These are phyloP conservation scores for Silurus glanis DNA, from an alignment of 2,113 vertebrate genomes.

Conservation along the genomic window DNA sequence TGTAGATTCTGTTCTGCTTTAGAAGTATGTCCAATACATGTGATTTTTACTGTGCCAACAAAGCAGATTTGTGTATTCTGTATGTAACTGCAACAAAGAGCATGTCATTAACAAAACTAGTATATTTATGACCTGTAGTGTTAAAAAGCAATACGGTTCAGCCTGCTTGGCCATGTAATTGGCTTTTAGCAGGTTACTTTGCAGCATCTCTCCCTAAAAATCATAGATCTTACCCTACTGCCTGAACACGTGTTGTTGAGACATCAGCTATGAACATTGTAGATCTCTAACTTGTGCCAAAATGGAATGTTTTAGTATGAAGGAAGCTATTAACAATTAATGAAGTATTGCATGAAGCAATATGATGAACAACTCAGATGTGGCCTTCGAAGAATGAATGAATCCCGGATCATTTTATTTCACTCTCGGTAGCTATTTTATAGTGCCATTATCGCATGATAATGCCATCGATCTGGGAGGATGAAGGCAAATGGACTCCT, in stretches of 20 bases:
- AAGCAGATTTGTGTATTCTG: slow-evolving; percentile 52
- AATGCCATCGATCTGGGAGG: slow-evolving; percentile 1
- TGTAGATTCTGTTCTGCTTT: slow-evolving; percentile 35
- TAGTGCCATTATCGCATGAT: slow-evolving; percentile 11
- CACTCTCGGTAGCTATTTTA: slow-evolving; percentile 7
- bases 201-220: slow-evolving; percentile 1
- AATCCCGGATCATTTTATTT: slow-evolving; percentile 36
- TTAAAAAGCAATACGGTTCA: slow-evolving; percentile 45
- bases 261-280: slow-evolving; percentile 54
- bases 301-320: slow-evolving; percentile 37
- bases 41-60: slow-evolving; percentile 45
- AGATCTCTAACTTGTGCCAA: slow-evolving; percentile 69
- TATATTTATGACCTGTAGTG: slow-evolving; percentile 33
- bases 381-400: slow-evolving; percentile 42
- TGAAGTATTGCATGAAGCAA: slow-evolving; percentile 70
- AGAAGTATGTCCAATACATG: slow-evolving; percentile 34
- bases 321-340: slow-evolving; percentile 39
- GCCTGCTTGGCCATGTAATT: slow-evolving; percentile 34
- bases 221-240: slow-evolving; percentile 22
- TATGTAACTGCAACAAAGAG: slow-evolving; percentile 45
- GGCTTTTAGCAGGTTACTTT: slow-evolving; percentile 33
- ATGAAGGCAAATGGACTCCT: slow-evolving; percentile 8
- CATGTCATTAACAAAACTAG: slow-evolving; percentile 50
- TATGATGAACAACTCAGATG: slow-evolving; percentile 54
- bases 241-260: slow-evolving; percentile 33